phyloP scores from a whole-genome alignment of 1,140 invertebrate genomes.

The Drosophila paulistorum region DNA sequence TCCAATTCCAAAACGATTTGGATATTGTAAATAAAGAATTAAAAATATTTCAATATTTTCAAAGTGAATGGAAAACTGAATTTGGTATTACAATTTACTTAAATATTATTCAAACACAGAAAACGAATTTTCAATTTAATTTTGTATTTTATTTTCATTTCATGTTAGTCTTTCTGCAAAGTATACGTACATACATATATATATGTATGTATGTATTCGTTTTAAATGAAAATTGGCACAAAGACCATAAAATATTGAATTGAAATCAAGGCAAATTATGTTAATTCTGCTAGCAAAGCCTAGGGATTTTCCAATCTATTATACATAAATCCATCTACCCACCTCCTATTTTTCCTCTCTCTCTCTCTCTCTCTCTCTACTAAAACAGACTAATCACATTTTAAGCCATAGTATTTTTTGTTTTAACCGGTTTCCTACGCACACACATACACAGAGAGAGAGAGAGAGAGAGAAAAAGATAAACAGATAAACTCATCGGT shows the following conservation, averaged over 20 bases:
- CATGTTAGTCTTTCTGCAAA: no score
- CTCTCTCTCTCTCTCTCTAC: no score
- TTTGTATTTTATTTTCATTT: no score
- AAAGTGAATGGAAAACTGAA: no score
- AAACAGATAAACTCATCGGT: not conserved
- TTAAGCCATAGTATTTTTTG: conserved; percentile 15
- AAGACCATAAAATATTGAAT: conserved; percentile 11
- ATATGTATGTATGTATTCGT: not conserved
- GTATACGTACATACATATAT: no score
- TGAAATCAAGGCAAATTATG: conserved; percentile 14
- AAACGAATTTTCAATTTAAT: no score
- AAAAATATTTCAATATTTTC: no score
- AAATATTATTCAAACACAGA: no score
- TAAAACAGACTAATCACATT: conserved; percentile 8
- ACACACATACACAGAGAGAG: not conserved
- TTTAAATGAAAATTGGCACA: conserved; percentile 4
- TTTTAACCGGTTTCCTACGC: not conserved
- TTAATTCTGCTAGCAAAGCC: conserved; percentile 5
- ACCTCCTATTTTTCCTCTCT: not conserved
- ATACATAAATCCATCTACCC: not conserved
- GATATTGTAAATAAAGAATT: no score
- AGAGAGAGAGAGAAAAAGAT: not conserved
- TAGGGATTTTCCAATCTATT: conserved; percentile 6
- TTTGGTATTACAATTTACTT: no score
- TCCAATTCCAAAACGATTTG: no score